Base-by-base conservation (phyloP, 1,140 invertebrate genomes). In the Schlechtendalia chinensis region DNA sequence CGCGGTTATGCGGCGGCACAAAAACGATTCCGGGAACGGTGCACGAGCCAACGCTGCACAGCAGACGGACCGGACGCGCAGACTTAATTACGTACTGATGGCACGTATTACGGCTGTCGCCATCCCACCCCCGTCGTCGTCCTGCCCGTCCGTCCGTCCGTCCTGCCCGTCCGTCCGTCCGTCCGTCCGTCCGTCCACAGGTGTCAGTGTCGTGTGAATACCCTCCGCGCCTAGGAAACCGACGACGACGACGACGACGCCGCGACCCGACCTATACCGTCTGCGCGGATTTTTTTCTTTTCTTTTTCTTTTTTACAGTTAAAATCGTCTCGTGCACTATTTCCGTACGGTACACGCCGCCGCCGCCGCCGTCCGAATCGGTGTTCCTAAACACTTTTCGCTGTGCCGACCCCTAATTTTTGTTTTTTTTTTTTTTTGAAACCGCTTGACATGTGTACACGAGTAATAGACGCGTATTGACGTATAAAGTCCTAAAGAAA, bases 41-140 rank as follows among this genome's bases (percentile, higher is more conserved):
- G 27, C 22, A 45, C n/a, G 17, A 17, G 45, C n/a, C n/a, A n/a
- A n/a, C n/a, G n/a, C 16, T 5, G 50, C 56, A 58, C 29, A 16
- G 27, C 58, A 59, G 58, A 61, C 56, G 74, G 58, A 14, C 65
- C 22, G 65, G 65, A 69, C 67, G 47, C 67, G 39, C 53, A 19
- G 39, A 59, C 75, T 79, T 79, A 79, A 79, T 79, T 79, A 79
- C 75, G 75, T 79, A 79, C 75, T 63, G 54, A 79, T 63, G 75
- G 75, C 75, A 79, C 75, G 75, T 79, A 79, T 79, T 61, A 61
- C 58, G 75, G 75, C 75, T 47, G 75, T 79, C 69, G 69, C 69
- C 69, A 72, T 54, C 69, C 27, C 50, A 24, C 65, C 5, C 16
- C 16, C 22, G 10, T n/a, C 14, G n/a, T 39, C 32, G 32, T 39